Evolutionary conservation across 2,888 invertebrate species (phyloP), one percentile per base, ranked within the genome.

Genomic region (Allygus modestus): DNA sequence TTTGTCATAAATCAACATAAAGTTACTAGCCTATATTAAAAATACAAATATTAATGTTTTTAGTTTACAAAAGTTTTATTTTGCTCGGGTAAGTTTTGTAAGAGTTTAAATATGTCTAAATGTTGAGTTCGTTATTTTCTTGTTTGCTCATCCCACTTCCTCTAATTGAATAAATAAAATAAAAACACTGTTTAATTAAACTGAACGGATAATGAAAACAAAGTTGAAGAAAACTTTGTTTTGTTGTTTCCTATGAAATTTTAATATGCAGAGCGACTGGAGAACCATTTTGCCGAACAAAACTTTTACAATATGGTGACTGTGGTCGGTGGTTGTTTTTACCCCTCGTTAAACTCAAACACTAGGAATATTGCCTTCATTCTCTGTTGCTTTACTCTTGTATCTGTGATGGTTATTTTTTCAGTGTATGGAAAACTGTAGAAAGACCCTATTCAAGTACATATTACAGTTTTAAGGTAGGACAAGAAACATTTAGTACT

Each of bases 241-340:
- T n/a, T 51, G 51, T 51, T 58, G 58, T 58, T 58, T 58, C 58
- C 58, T 58, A 23, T 58, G 58, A 58, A 58, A 58, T 58, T 58
- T 58, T 58, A 58, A 58, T 58, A 58, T 58, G 58, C 58, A 23
- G 4, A 58, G 58, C 58, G 1, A 58, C 58, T 58, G 58, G 20
- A 58, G 58, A 58, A 58, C 58, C 58, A 58, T 58, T 58, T 58
- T 58, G 58, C 58, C 23, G 58, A 51, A 58, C 58, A 58, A 58
- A 58, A 58, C 58, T 58, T 58, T 58, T 58, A 58, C 58, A 58
- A 58, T 58, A 58, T 58, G 58, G 58, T 58, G 58, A 58, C 58
- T 58, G 58, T 58, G 58, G 58, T 58, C 20, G 51, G 58, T 58
- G 58, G 58, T 58, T 58, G 58, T 58, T 58, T 51, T 58, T 58